A percentile compares a stretch with the other conserved stretches of the same genome.
These are phyloP conservation scores for Polydrusus cervinus DNA, from an alignment of 2,888 invertebrate genomes.

Conservation along the genomic window DNA sequence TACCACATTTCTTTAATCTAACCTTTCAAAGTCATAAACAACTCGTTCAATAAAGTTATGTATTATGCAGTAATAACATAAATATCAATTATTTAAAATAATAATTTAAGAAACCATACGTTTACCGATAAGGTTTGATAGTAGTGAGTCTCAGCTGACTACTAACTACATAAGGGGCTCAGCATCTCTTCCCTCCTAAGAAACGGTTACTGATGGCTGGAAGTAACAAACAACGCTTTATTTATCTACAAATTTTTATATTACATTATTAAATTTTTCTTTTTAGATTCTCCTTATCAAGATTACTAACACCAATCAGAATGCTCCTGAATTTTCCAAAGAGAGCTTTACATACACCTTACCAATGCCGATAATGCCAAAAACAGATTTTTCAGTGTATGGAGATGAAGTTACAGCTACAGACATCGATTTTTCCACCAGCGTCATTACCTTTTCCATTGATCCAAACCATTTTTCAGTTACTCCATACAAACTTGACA, in stretches of 20 bases:
- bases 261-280: not conserved
- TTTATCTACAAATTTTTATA: not conserved
- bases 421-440: conserved; percentile 75
- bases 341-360: conserved; percentile 68
- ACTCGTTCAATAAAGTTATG: too few species aligned
- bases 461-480: conserved; percentile 58
- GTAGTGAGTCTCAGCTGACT: too few species aligned
- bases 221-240: not conserved
- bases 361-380: conserved; percentile 72
- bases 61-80: too few species aligned
- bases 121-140: too few species aligned
- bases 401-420: conserved; percentile 68
- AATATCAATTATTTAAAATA: too few species aligned
- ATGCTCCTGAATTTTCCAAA: conserved; percentile 36
- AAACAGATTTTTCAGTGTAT: conserved; percentile 70
- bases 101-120: too few species aligned
- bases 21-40: too few species aligned
- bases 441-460: conserved; percentile 59
- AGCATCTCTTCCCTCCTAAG: too few species aligned
- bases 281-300: conserved; percentile 24
- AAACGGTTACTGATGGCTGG: too few species aligned
- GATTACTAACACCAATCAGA: conserved; percentile 36
- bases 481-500: conserved; percentile 26
- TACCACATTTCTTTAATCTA: too few species aligned
- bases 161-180: not conserved